These are phyloP conservation scores for Prenolepis imparis DNA, from an alignment of 2,888 invertebrate species.

Conservation along the genomic window DNA sequence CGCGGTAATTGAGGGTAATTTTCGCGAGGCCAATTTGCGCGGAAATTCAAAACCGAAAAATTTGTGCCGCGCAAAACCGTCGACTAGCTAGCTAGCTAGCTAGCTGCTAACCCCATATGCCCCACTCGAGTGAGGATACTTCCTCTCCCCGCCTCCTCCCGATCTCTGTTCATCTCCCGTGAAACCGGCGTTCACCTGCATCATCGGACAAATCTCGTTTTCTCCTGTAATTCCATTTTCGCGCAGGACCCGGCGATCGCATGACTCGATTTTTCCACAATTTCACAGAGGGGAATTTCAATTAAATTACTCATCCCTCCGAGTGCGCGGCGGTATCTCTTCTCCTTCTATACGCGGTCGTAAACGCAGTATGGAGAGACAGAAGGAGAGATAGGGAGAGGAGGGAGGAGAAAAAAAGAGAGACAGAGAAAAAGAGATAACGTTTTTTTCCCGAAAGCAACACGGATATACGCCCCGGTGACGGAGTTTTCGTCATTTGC, in stretches of 20 bases:
- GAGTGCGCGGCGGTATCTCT: constrained; percentile 55
- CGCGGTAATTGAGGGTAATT: constrained; percentile 82
- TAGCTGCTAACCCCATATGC: constrained; percentile 14
- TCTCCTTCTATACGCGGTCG: constrained; percentile 41
- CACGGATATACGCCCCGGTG: constrained; percentile 73
- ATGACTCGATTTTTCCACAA: constrained; percentile 85
- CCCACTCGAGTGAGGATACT: constrained; percentile 30
- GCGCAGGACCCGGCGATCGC: constrained; percentile 80
- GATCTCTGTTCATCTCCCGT: constrained; percentile 56
- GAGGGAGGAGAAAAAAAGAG: constrained; percentile 2
- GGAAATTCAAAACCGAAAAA: constrained; percentile 82
- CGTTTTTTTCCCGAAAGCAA: constrained; percentile 70
- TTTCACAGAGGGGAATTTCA: constrained; percentile 79
- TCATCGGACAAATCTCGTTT: constrained; percentile 83
- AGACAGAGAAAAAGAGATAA: constrained; percentile 64
- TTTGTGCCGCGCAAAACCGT: constrained; percentile 63
- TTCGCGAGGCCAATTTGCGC: constrained; percentile 79
- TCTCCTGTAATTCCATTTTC: constrained; percentile 84
- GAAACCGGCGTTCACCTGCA: constrained; percentile 78
- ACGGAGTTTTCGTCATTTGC: constrained; percentile 82
- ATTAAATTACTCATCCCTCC: constrained; percentile 79
- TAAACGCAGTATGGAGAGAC: constrained; percentile 31
- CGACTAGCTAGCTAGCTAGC: constrained; percentile 25
- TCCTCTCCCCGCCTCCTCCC: constrained; percentile 9
- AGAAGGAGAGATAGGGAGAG: constrained; percentile 18